A percentile compares a stretch with the other conserved stretches of the same genome.
phyloP scores from a whole-genome alignment of 2,113 vertebrate genomes.

The Melanerpes aurifrons region DNA sequence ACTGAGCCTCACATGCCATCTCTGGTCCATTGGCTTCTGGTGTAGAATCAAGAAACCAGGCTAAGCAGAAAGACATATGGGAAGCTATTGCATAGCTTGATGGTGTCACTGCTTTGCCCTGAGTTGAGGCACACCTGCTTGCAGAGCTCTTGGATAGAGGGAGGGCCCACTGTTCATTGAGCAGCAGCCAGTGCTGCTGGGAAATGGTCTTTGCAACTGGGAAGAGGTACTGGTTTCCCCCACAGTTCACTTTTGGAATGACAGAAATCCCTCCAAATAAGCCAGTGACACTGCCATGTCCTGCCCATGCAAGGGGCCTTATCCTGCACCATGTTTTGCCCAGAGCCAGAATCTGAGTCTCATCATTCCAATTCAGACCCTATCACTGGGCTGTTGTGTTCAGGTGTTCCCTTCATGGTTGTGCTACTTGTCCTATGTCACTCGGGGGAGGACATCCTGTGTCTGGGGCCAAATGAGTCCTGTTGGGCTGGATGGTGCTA shows the following conservation, averaged over 20 bases:
- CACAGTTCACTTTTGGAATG: accelerated
- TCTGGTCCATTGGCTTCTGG: constrained; percentile 43
- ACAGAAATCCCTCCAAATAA: background rate
- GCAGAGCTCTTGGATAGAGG: background rate
- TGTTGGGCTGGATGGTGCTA: background rate
- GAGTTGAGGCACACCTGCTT: background rate
- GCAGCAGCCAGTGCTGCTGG: background rate
- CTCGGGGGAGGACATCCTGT: background rate
- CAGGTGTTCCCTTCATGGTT: accelerated
- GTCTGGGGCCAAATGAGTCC: background rate
- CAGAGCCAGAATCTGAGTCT: background rate
- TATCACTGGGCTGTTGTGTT: background rate
- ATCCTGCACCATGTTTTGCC: background rate
- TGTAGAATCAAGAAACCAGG: background rate
- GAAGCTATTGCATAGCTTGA: background rate
- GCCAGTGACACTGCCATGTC: background rate
- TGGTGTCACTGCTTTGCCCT: background rate
- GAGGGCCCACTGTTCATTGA: background rate
- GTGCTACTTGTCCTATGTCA: accelerated
- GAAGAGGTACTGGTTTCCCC: background rate
- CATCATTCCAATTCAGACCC: accelerated
- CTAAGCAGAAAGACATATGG: constrained; percentile 12
- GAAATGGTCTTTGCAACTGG: background rate
- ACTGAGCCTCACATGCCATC: background rate
- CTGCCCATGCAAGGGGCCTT: background rate